A percentile compares a stretch with the other conserved stretches of the same genome.
These are phyloP conservation scores for Chelonia mydas DNA, from an alignment of 2,797 vertebrate genomes.

Conservation along the genomic window DNA sequence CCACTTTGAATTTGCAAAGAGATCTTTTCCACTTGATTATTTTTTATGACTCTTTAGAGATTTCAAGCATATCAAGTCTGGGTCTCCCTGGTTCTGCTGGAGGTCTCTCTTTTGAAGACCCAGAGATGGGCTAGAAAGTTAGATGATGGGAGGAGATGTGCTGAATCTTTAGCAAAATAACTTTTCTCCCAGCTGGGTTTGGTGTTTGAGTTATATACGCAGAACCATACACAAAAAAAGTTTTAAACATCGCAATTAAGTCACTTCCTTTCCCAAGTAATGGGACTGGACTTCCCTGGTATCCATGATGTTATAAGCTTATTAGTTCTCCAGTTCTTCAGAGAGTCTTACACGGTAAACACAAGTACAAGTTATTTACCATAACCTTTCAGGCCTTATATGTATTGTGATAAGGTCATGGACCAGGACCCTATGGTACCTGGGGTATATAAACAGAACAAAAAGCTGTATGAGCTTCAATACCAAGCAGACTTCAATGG, in stretches of 20 bases:
- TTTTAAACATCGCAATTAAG: not conserved
- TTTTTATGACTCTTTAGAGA: not conserved
- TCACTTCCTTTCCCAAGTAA: not conserved
- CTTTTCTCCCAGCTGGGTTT: not conserved
- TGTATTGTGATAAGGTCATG: not conserved
- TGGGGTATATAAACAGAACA: not conserved
- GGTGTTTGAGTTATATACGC: not conserved
- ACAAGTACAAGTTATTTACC: not conserved
- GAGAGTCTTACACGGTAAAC: not conserved
- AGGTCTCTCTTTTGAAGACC: not conserved
- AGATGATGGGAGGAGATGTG: not conserved
- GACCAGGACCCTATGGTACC: not conserved
- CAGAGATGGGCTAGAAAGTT: not conserved
- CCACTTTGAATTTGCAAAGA: not conserved
- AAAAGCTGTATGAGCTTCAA: not conserved
- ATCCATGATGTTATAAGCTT: not conserved
- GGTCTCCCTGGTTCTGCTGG: not conserved
- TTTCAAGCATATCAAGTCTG: not conserved
- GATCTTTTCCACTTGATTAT: not conserved
- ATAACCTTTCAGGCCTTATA: not conserved
- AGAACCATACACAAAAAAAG: not conserved
- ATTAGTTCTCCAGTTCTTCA: not conserved
- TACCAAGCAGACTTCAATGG: not conserved
- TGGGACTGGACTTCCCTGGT: not conserved
- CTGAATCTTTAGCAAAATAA: not conserved